Percentiles rank a stretch among this genome's conserved stretches.
These are phyloP conservation scores for Anthopleura sola DNA, from an alignment of 64 coral and sea anemone species.

Conservation along the genomic window DNA sequence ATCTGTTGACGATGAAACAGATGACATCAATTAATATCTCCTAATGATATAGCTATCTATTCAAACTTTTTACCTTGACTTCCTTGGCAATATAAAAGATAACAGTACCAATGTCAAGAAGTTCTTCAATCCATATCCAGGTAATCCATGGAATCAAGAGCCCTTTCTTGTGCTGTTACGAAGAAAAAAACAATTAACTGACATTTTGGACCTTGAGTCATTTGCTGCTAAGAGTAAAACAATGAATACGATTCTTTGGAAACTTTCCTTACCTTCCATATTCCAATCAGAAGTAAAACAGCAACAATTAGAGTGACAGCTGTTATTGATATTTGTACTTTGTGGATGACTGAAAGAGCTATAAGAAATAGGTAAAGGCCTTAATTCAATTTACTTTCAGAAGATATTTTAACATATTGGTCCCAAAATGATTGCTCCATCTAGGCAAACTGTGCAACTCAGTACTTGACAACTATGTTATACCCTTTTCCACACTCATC, in stretches of 20 bases:
- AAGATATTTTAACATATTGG: too few relatives aligned
- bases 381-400: neutral
- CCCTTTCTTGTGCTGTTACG: constrained; percentile 29
- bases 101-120: constrained; percentile 26
- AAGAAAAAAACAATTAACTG: neutral
- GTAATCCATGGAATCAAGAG: constrained; percentile 44
- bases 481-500: too few relatives aligned
- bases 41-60: neutral
- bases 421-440: too few relatives aligned
- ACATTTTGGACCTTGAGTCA: too few relatives aligned
- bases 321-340: constrained; percentile 27
- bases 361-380: neutral
- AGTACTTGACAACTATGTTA: too few relatives aligned
- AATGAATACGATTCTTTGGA: neutral
- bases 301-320: constrained; percentile 36
- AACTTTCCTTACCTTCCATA: constrained; percentile 28
- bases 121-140: constrained; percentile 45
- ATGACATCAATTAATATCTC: neutral
- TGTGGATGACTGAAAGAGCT: constrained; percentile 30
- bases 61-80: constrained; percentile 19
- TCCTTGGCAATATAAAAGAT: constrained; percentile 9
- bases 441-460: too few relatives aligned
- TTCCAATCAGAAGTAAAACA: constrained; percentile 32
- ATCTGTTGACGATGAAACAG: constrained; percentile 14
- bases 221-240: too few relatives aligned